Base-by-base conservation (phyloP, 2,113 vertebrate genomes). In the Cyprinus carpio region DNA sequence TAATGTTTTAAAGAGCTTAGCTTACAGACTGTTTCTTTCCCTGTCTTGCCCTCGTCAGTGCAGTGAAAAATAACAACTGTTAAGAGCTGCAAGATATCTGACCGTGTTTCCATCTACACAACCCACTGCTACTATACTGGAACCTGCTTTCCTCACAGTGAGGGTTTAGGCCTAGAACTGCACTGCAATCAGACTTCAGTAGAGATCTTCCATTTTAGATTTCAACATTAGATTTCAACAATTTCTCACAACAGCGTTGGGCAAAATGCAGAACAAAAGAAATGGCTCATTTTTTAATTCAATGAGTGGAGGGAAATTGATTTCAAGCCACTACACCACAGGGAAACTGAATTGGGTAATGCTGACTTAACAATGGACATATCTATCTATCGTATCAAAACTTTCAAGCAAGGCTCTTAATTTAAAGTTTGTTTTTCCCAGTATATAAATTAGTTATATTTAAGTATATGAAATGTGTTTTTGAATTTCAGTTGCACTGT, bases 1-100 rank as follows among this genome's bases (percentile, higher is more conserved):
- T 86, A 49, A 49, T 80, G 79, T 81, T 75, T 86, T 81, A 75
- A 75, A 74, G 62, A 75, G 79, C 5, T 82, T 81, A 81, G 25
- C n/a, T 82, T 79, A 78, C 64, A 37, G 64, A 71, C 18, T 40
- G 64, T 54, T 75, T 80, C 62, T 10, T 78, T 87, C 81, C 49
- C 51, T 77, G 64, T 76, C 75, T 58, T 54, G 10, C 9, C 27
- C 31, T 65, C 3, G 71, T 62, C 18, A 46, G n/a, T 58, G 29
- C 29, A 0, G 10, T 13, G 16, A 60, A 56, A 49, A 13, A 46
- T 64, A 76, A 84, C 74, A 64, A 60, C 27, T 37, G 29, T 60
- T 64, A 46, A 12, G 79, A 49, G 43, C 75, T 18, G 40, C 16
- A 20, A n/a, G 56, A 74, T 81, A 80, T 40, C 31, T 67, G 12